Base-by-base conservation (phyloP, 2,113 vertebrate genomes). In the Notarius quadriscutis region DNA sequence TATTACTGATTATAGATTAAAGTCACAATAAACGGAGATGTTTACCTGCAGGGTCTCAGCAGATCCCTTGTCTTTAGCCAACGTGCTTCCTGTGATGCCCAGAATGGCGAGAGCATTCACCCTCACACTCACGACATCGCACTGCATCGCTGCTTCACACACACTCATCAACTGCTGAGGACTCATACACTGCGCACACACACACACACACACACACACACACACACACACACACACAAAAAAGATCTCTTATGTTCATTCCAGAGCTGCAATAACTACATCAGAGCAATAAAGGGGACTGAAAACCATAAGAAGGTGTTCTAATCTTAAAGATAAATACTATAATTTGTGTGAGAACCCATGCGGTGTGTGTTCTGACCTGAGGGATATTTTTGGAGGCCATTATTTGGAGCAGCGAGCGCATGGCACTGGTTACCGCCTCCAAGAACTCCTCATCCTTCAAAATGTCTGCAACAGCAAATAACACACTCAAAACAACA, bases 41-140 rank as follows among this genome's bases (percentile, higher is more conserved):
- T 77, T 86, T 95, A 99, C 98, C 97, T 99, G 96, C 27, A 99
- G 95, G 25, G 94, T 97, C 90, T 96, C 96, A 10, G 95, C 94
- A 0, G 96, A 95, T 83, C 95, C 95, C 83, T 94, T 93, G 88
- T 95, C 95, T 94, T 96, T 98, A 87, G 97, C 97, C 50, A 99
- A 92, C 10, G 97, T 96, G 2, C 97, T 97, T 91, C 98, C 98
- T 20, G 96, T 97, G 92, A 99, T 97, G 80, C 98, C 98, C 86
- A 98, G 94, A 88, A 99, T 98, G 92, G 97, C 97, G 53, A 99
- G 96, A 0, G 96, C 94, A 0, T 99, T 99, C 89, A 99, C 96
- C 91, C 97, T 94, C 34, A 98, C 95, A 2, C 96, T 96, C 55
- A 94, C 81, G 15, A 96, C 95, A 53, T 94, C 94, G 81, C 96